Conservation (phyloP, 1,140 invertebrate species). For the Drosophila varians region DNA sequence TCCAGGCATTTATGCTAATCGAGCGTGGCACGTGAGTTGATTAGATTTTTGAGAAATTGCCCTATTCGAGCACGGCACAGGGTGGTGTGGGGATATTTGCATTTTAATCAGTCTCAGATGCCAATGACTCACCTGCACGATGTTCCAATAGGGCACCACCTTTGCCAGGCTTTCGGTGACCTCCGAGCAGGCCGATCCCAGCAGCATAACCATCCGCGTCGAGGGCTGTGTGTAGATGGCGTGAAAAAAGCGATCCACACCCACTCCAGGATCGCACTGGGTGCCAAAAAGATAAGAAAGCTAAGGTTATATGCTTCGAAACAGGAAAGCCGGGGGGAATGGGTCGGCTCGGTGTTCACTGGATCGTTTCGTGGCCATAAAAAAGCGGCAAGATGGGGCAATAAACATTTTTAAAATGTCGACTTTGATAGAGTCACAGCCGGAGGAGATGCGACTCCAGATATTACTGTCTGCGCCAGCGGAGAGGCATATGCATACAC, state of each 20-base stretch:
- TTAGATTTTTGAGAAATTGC: constrained; percentile 79
- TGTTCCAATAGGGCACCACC: constrained; percentile 95
- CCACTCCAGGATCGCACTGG: constrained; percentile 95
- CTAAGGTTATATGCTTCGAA: not conserved
- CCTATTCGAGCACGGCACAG: constrained; percentile 8
- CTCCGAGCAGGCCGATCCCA: constrained; percentile 94
- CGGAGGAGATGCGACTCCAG: constrained; percentile 34
- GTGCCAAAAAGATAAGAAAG: not conserved
- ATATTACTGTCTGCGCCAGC: constrained; percentile 39
- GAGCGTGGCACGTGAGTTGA: constrained; percentile 75
- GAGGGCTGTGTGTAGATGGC: constrained; percentile 91
- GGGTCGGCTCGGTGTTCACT: constrained; percentile 20
- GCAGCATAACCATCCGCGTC: constrained; percentile 89
- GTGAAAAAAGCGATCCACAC: constrained; percentile 95
- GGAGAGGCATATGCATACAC: constrained; percentile 33
- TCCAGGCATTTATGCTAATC: constrained; percentile 67
- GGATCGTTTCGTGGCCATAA: constrained; percentile 52
- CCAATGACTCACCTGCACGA: constrained; percentile 89
- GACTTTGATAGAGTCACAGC: constrained; percentile 57
- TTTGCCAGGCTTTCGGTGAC: constrained; percentile 95
- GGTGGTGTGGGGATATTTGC: constrained; percentile 26
- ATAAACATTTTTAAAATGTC: constrained; percentile 81
- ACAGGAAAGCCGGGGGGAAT: not conserved
- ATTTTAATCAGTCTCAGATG: constrained; percentile 46
- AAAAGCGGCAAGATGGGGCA: constrained; percentile 69